Percentiles rank a stretch among this genome's conserved stretches.
Evolutionary conservation across 2,113 vertebrate genomes (phyloP).

Genomic region (Pheucticus melanocephalus): DNA sequence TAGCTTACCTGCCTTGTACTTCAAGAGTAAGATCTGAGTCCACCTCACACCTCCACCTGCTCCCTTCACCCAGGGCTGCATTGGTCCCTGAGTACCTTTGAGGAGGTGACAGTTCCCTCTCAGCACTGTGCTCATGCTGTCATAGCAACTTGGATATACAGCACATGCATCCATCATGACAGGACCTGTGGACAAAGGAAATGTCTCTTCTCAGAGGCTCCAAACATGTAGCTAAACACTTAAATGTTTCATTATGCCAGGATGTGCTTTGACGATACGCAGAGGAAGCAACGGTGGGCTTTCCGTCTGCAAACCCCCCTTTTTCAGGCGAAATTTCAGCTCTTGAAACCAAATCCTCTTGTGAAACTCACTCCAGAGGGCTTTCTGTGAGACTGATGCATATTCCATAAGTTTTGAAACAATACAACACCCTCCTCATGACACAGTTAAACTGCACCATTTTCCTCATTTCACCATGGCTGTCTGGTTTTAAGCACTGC

Average conservation of each 20-base stretch:
- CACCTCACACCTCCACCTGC: neutral
- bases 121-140: neutral
- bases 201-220: neutral
- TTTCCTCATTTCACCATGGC: neutral
- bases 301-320: neutral
- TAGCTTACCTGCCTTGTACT: neutral
- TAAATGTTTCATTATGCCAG: neutral
- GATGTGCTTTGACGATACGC: neutral
- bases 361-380: neutral
- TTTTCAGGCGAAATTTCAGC: slow-evolving; percentile 28
- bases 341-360: slow-evolving; percentile 27
- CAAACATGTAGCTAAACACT: neutral
- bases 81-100: neutral
- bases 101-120: neutral
- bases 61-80: neutral
- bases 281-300: neutral
- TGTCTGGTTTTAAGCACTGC: neutral
- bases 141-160: rapidly evolving
- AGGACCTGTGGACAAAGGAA: neutral
- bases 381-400: neutral
- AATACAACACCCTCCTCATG: neutral
- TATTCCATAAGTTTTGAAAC: slow-evolving; percentile 18
- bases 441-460: neutral
- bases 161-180: neutral
- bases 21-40: neutral